Percentiles rank a stretch among this genome's conserved stretches.
phyloP scores from a whole-genome alignment of 2,888 invertebrate species.

The Pimpla rufipes region DNA sequence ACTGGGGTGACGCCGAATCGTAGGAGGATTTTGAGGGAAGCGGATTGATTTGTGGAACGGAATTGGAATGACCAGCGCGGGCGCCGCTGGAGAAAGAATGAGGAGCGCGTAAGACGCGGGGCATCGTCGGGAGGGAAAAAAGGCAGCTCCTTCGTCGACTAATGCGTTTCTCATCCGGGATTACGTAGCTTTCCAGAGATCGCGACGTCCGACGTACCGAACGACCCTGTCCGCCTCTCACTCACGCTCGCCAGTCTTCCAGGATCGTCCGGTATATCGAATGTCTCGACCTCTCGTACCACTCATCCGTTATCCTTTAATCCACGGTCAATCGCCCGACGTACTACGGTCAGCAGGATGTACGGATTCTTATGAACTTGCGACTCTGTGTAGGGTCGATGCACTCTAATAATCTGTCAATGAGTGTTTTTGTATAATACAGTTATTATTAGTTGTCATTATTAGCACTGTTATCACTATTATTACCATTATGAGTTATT shows the following conservation, averaged over 20 bases:
- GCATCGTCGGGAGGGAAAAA: slow-evolving; percentile 32
- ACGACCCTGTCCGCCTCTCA: background rate
- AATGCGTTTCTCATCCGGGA: slow-evolving; percentile 82
- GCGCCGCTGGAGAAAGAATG: background rate
- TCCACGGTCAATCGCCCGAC: slow-evolving; percentile 52
- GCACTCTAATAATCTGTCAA: background rate
- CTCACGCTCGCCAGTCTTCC: slow-evolving; percentile 43
- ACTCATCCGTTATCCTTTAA: slow-evolving; percentile 58
- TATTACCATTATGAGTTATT: too few species aligned
- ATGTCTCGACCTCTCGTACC: slow-evolving; percentile 56
- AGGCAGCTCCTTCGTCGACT: slow-evolving; percentile 73
- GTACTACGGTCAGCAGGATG: background rate
- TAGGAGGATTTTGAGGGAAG: slow-evolving; percentile 61
- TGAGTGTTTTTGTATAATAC: background rate
- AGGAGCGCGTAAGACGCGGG: slow-evolving; percentile 7
- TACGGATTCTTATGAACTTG: slow-evolving; percentile 8
- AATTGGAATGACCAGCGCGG: slow-evolving; percentile 51
- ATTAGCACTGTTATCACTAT: too few species aligned
- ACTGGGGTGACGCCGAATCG: slow-evolving; percentile 4
- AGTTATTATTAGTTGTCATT: background rate
- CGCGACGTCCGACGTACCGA: slow-evolving; percentile 56
- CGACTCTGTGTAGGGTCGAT: slow-evolving; percentile 8
- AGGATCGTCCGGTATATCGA: slow-evolving; percentile 54
- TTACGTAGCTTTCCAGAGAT: slow-evolving; percentile 72
- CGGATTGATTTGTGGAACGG: slow-evolving; percentile 71